Conservation (phyloP, 2,797 vertebrate species). For the Crenichthys baileyi region DNA sequence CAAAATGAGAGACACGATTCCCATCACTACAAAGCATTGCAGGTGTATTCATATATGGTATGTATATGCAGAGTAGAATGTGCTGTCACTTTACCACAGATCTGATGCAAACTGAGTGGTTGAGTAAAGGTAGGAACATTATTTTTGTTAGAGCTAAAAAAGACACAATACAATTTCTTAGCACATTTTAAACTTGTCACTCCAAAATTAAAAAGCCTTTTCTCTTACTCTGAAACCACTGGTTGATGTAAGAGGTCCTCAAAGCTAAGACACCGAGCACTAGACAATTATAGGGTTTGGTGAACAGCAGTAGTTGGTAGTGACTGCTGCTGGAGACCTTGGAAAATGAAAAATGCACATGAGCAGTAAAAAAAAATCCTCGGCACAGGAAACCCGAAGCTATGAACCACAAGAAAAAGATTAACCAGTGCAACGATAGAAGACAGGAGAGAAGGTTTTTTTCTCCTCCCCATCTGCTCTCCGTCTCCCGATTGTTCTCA, state of each 20-base stretch:
- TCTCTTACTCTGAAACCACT: slow-evolving; percentile 15
- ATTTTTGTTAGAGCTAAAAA: not conserved
- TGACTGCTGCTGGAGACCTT: slow-evolving; percentile 49
- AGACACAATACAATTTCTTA: not conserved
- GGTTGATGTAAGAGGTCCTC: slow-evolving; percentile 30
- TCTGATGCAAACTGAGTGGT: not conserved
- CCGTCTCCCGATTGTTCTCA: slow-evolving; percentile 37
- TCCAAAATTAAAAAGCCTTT: not conserved
- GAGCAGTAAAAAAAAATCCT: slow-evolving; percentile 69
- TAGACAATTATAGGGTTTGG: slow-evolving; percentile 54
- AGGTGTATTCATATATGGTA: too few relatives aligned
- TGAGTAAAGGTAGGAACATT: not conserved
- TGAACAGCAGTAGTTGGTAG: slow-evolving; percentile 76
- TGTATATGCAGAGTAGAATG: too few relatives aligned
- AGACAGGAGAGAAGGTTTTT: slow-evolving; percentile 41
- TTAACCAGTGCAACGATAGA: slow-evolving; percentile 53
- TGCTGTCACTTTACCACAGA: not conserved
- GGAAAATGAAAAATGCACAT: slow-evolving; percentile 74
- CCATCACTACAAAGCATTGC: not conserved
- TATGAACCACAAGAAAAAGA: slow-evolving; percentile 70
- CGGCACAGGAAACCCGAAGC: slow-evolving; percentile 52
- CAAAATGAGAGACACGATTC: not conserved
- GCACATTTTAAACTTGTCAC: not conserved
- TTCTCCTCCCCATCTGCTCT: not conserved
- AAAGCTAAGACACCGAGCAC: slow-evolving; percentile 48